Percentiles rank a stretch among this genome's conserved stretches.
Evolutionary conservation across 1,140 invertebrate genomes (phyloP).

Genomic region (Meloidogyne floridensis): DNA sequence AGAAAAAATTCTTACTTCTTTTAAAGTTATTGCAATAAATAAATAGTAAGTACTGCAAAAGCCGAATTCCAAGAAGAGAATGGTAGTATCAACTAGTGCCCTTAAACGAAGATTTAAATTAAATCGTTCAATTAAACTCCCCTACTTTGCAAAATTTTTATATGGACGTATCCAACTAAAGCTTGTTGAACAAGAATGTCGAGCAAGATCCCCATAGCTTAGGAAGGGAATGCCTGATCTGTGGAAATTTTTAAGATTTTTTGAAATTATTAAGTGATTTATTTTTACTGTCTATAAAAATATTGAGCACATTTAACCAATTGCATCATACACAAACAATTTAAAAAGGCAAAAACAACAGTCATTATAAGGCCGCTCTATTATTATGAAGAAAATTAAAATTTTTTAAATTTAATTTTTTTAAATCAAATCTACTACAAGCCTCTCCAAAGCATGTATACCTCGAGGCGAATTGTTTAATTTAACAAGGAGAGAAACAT

Average conservation of each 20-base stretch:
- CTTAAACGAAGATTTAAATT: not conserved
- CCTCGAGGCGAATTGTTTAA: too few relatives aligned
- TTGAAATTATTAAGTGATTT: not conserved
- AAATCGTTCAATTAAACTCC: too few relatives aligned
- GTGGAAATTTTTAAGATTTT: constrained; percentile 8
- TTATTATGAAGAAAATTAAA: not conserved
- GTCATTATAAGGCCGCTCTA: constrained; percentile 49
- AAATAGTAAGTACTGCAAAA: constrained; percentile 62
- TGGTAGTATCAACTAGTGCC: constrained; percentile 38
- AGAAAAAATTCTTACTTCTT: constrained; percentile 41
- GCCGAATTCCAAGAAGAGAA: constrained; percentile 55
- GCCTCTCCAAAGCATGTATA: too few relatives aligned
- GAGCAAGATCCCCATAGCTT: constrained; percentile 57
- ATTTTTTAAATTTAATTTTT: not conserved
- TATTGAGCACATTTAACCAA: constrained; percentile 58
- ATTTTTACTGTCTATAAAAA: constrained; percentile 44
- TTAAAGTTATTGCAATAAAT: constrained; percentile 50
- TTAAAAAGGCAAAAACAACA: constrained; percentile 53
- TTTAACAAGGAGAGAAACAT: too few relatives aligned
- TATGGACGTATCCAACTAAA: constrained; percentile 43
- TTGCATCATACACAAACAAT: constrained; percentile 58
- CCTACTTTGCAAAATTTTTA: constrained; percentile 31
- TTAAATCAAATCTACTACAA: too few relatives aligned
- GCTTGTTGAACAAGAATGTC: constrained; percentile 50
- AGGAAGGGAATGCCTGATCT: constrained; percentile 41